phyloP scores from a whole-genome alignment of 2,113 vertebrate genomes.

The Xerus inauris region DNA sequence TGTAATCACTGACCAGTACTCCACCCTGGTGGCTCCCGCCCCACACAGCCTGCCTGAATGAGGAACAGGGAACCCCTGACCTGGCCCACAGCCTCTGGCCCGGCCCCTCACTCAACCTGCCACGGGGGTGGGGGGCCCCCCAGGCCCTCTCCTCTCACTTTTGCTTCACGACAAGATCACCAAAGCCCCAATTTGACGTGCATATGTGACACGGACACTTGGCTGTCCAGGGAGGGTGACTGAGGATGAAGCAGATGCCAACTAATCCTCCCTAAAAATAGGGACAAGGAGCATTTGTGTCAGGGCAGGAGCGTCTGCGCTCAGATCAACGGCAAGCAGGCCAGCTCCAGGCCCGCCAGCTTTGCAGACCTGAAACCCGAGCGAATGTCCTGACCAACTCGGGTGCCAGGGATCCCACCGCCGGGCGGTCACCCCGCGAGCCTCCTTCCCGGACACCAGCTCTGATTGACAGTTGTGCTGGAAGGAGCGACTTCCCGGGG shows the following conservation, averaged over 20 bases:
- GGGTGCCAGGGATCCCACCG: fast-evolving
- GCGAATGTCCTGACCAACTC: not conserved
- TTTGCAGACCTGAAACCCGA: fast-evolving
- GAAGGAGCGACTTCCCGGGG: not conserved
- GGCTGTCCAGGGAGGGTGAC: not conserved
- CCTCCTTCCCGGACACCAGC: not conserved
- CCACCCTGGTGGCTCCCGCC: not conserved
- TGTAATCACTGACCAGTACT: not conserved
- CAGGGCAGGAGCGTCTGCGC: not conserved
- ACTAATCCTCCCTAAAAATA: slow-evolving; percentile 73
- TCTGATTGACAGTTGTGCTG: not conserved
- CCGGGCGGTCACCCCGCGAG: fast-evolving
- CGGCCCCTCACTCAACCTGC: not conserved
- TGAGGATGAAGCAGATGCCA: slow-evolving; percentile 55
- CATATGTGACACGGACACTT: not conserved
- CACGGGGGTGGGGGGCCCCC: too few relatives aligned
- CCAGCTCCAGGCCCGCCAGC: fast-evolving
- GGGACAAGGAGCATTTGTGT: not conserved
- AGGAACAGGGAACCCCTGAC: not conserved
- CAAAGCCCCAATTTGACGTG: not conserved
- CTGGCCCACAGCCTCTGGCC: not conserved
- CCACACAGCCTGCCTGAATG: not conserved
- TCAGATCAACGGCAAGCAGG: not conserved
- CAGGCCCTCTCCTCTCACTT: not conserved
- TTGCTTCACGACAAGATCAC: not conserved